Evolutionary conservation across 2,113 vertebrate species (phyloP), one percentile per base, ranked within the genome.

Genomic region (Aleadryas rufinucha): DNA sequence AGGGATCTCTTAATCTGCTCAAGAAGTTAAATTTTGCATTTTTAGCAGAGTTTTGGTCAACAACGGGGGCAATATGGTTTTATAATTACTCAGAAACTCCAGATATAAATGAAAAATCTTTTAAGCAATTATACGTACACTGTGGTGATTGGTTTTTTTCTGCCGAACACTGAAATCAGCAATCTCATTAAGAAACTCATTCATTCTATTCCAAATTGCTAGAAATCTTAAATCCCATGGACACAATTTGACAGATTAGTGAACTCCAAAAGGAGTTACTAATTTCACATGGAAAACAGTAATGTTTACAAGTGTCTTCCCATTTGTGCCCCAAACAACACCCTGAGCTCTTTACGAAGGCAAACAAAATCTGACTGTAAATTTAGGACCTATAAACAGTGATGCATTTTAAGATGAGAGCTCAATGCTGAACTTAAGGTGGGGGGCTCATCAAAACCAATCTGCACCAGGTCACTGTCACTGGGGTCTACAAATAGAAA

Each of bases 11-110:
- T 47, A 7, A 31, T 39, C 45, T 54, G 23, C 35, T 35, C 35
- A 56, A 30, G 6, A 81, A 68, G 8, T 14, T 74, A 35, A 17
- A 47, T 26, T 63, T 18, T 47, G 7, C 10, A n/a, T 54, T 74
- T 91, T 82, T 18, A 84, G 23, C 35, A 70, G 18, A 39, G 10
- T 72, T 65, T 75, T 2, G 3, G 45, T 60, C 33, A 37, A 50
- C 24, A 71, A 4, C 0, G 0, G 16, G 3, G 35, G 27, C 11
- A 79, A 4, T 5, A 47, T 12, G 4, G 10, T 56, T 53, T 87
- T 35, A 53, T 7, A 41, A 77, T 9, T 45, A n/a, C 26, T 64
- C 13, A 6, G 10, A 56, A 82, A 39, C 35, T 35, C 13, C 39
- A 82, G 15, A 63, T 68, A 31, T 26, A 56, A 52, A 74, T 21